These are phyloP conservation scores for Sciurus vulgaris DNA, from an alignment of 2,797 vertebrate genomes.

Conservation along the genomic window DNA sequence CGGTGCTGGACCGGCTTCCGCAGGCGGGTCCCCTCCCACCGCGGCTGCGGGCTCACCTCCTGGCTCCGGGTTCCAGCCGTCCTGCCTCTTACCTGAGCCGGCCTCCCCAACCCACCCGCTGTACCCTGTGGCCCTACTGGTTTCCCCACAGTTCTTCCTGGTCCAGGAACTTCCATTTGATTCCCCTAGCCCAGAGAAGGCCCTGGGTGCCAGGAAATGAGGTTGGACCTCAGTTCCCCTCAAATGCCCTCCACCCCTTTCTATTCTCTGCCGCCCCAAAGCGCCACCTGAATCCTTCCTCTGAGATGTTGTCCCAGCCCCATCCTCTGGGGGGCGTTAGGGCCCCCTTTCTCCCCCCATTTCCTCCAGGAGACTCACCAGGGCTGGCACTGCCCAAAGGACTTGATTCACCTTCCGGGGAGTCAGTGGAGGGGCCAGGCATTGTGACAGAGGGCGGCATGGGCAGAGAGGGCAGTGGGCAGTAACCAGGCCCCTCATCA, in stretches of 20 bases:
- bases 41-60: accelerated
- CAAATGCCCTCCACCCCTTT: neutral
- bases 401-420: neutral
- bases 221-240: no score
- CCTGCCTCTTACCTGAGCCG: neutral
- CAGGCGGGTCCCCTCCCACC: neutral
- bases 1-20: neutral
- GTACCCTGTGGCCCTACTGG: no score
- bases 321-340: neutral
- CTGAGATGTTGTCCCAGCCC: accelerated
- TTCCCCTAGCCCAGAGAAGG: neutral
- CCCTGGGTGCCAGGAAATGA: neutral
- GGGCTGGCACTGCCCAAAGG: neutral
- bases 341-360: neutral
- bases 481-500: constrained; percentile 88
- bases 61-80: no score
- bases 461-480: constrained; percentile 48
- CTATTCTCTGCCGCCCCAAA: neutral
- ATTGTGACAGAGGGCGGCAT: neutral
- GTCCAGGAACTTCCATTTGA: neutral
- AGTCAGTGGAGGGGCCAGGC: neutral
- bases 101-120: neutral
- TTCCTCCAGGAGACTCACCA: constrained; percentile 54
- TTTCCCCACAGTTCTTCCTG: neutral
- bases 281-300: neutral